Evolutionary conservation across 2,888 invertebrate genomes (phyloP).

Genomic region (Agonopterix subpropinquella): DNA sequence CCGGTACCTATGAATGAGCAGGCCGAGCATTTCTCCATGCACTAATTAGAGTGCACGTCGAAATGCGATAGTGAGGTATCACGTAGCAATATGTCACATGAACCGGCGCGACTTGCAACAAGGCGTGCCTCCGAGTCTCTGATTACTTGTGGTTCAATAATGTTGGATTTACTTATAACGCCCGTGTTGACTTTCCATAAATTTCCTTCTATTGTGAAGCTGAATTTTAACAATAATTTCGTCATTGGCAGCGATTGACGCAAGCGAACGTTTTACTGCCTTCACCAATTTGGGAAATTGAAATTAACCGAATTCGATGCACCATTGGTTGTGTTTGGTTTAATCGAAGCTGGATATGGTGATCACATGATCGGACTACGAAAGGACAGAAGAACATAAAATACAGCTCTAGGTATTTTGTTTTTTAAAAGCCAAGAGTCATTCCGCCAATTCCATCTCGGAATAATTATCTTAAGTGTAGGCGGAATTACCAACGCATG

Average conservation of each 20-base stretch:
- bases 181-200: constrained; percentile 36
- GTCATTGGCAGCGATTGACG: no score
- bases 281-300: no score
- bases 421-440: not conserved
- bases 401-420: no score
- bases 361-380: no score
- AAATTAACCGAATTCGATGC: no score
- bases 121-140: constrained; percentile 28
- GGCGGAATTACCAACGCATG: not conserved
- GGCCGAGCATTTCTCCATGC: constrained; percentile 42
- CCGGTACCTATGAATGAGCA: constrained; percentile 12
- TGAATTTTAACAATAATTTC: constrained; percentile 1
- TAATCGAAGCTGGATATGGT: no score
- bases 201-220: constrained; percentile 21
- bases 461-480: no score
- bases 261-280: no score
- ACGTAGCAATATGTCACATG: constrained; percentile 55
- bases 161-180: constrained; percentile 23
- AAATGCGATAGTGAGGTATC: constrained; percentile 54
- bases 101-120: constrained; percentile 38
- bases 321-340: no score
- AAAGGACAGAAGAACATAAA: no score
- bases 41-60: constrained; percentile 52
- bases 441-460: no score
- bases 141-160: constrained; percentile 51